These are phyloP conservation scores for Drosophila robusta DNA, from an alignment of 2,888 invertebrate species.

Conservation along the genomic window DNA sequence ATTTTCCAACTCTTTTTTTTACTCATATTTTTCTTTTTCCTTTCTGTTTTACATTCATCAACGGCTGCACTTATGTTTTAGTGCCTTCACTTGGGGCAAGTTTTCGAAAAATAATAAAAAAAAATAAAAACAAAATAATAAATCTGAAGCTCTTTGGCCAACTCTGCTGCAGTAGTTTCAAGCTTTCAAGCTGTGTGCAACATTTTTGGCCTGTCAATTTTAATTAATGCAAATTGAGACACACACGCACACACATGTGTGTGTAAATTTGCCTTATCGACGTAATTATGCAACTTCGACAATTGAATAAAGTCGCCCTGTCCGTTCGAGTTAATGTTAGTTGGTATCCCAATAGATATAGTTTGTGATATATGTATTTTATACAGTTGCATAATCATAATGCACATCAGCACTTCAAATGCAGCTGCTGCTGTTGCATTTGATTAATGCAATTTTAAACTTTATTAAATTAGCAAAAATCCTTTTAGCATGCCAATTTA, in stretches of 20 bases:
- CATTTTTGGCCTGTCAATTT: slow-evolving; percentile 64
- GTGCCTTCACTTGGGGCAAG: slow-evolving; percentile 44
- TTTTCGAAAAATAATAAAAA: slow-evolving; percentile 24
- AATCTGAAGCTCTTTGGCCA: slow-evolving; percentile 28
- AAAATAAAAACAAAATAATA: slow-evolving; percentile 18
- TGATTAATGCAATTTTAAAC: slow-evolving; percentile 19
- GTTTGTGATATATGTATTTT: neutral
- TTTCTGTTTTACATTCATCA: slow-evolving; percentile 51
- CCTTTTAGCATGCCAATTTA: slow-evolving; percentile 30
- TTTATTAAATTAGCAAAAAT: slow-evolving; percentile 34
- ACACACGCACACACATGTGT: slow-evolving; percentile 30
- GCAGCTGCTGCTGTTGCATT: slow-evolving; percentile 13
- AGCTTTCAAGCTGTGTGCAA: slow-evolving; percentile 42
- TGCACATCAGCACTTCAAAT: slow-evolving; percentile 30
- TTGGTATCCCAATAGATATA: slow-evolving; percentile 20
- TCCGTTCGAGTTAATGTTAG: slow-evolving; percentile 34
- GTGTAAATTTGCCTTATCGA: slow-evolving; percentile 65
- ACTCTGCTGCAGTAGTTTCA: slow-evolving; percentile 14
- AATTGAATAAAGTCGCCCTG: slow-evolving; percentile 62
- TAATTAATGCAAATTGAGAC: slow-evolving; percentile 66
- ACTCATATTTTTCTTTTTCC: neutral
- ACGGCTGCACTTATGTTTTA: slow-evolving; percentile 38
- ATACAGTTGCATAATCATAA: slow-evolving; percentile 37
- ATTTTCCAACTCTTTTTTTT: slow-evolving; percentile 42
- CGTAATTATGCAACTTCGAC: slow-evolving; percentile 70